Evolutionary conservation across 2,113 vertebrate genomes (phyloP).

Genomic region (Psammodynastes pulverulentus): DNA sequence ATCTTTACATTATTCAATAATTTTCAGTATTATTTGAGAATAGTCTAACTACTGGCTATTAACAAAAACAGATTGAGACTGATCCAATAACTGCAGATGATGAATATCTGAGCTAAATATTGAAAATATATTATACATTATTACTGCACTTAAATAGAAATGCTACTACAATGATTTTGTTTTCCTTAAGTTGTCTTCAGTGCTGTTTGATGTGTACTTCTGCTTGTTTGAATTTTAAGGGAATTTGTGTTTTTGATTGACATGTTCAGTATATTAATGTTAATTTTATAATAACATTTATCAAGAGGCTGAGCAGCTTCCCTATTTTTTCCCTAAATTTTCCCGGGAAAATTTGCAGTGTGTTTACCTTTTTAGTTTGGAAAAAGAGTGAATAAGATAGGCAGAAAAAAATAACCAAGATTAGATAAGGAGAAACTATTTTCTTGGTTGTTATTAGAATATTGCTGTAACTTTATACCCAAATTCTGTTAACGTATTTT

Average conservation of each 20-base stretch:
- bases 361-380: not conserved
- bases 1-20: not conserved
- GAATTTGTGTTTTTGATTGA: not conserved
- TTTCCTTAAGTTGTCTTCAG: not conserved
- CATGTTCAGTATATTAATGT: not conserved
- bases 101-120: not conserved
- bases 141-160: not conserved
- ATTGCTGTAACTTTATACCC: not conserved
- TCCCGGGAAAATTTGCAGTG: not conserved
- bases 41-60: not conserved
- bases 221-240: not conserved
- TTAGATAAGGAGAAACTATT: not conserved
- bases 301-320: not conserved
- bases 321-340: no score
- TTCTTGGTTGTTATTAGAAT: not conserved
- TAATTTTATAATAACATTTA: not conserved
- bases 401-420: not conserved
- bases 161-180: not conserved
- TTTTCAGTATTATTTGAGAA: not conserved
- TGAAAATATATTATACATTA: not conserved
- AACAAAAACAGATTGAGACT: not conserved
- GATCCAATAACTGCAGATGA: conserved; percentile 3
- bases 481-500: not conserved
- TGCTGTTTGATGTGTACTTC: not conserved
- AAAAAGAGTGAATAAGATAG: not conserved